Evolutionary conservation across 2,113 vertebrate genomes (phyloP).

Genomic region (Leucoraja erinaceus): DNA sequence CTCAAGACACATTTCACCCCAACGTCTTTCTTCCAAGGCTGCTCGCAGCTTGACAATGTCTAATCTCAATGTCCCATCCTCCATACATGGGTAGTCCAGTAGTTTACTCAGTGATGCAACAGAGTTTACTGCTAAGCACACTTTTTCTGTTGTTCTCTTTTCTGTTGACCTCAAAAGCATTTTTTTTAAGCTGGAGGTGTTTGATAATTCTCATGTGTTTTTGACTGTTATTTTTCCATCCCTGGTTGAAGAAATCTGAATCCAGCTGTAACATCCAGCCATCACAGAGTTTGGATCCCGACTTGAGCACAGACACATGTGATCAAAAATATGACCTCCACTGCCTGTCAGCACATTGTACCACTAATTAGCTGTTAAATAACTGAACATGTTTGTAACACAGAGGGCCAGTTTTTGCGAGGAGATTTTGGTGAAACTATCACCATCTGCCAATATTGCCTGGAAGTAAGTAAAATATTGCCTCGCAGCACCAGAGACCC

Average conservation of each 20-base stretch:
- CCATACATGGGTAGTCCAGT: not conserved
- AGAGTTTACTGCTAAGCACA: not conserved
- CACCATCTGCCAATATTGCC: no score
- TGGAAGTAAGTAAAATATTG: no score
- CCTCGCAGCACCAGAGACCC: no score
- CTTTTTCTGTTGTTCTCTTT: not conserved
- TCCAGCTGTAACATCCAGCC: not conserved
- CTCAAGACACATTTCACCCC: not conserved
- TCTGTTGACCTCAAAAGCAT: not conserved
- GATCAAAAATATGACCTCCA: not conserved
- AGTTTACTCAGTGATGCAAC: not conserved
- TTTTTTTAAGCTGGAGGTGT: not conserved
- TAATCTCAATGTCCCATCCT: not conserved
- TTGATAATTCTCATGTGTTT: not conserved
- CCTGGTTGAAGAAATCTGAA: not conserved
- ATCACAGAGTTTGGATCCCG: not conserved
- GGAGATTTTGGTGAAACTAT: no score
- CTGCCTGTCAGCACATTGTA: not conserved
- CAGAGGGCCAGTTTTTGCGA: no score
- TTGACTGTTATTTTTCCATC: not conserved
- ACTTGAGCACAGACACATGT: not conserved
- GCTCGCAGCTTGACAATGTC: not conserved
- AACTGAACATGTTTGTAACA: not conserved
- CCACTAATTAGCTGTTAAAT: not conserved
- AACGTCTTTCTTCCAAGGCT: not conserved